Conservation (phyloP, 2,888 invertebrate genomes). For the Ceraclea dissimilis region DNA sequence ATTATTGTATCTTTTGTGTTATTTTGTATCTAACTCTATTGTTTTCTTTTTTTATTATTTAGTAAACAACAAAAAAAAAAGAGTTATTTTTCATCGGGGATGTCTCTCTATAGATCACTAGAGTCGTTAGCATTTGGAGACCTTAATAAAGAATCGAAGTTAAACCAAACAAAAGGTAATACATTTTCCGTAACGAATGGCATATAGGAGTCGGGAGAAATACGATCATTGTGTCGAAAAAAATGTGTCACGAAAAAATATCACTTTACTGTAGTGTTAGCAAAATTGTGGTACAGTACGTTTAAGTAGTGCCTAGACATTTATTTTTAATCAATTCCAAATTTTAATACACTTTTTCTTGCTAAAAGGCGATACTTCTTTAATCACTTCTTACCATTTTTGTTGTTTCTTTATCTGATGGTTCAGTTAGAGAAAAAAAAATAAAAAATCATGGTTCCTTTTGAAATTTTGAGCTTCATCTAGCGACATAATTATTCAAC, state of each 20-base stretch:
- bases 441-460: no score
- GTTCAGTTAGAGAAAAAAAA: no score
- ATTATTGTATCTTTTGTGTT: neutral
- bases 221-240: conserved; percentile 3
- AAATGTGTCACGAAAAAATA: conserved; percentile 9
- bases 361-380: no score
- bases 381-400: no score
- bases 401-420: no score
- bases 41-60: neutral
- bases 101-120: conserved; percentile 20
- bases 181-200: conserved; percentile 13
- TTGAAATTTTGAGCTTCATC: no score
- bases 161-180: neutral
- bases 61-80: neutral
- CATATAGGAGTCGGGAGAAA: conserved; percentile 21
- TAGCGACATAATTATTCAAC: no score
- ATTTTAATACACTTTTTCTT: no score
- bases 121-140: conserved; percentile 24
- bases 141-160: conserved; percentile 10
- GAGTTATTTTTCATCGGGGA: conserved; percentile 10
- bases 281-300: conserved; percentile 1
- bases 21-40: neutral
- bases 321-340: no score
- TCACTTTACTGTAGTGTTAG: no score
- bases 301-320: no score